Percentiles rank a stretch among this genome's conserved stretches.
Conservation (phyloP, 2,797 vertebrate species). For the Nyctalus aviator region DNA sequence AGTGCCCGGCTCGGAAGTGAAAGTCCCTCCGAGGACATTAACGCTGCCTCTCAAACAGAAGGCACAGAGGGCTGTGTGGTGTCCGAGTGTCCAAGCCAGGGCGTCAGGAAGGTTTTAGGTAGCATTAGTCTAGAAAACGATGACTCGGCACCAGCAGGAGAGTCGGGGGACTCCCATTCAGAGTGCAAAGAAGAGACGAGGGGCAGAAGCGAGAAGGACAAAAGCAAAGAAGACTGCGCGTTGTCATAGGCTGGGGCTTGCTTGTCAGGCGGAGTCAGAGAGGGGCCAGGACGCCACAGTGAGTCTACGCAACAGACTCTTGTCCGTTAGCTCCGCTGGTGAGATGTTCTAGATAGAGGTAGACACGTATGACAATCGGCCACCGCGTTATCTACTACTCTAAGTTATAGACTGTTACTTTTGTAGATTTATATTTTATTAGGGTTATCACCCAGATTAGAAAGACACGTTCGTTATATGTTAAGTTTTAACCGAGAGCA, state of each 20-base stretch:
- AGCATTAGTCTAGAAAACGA: constrained; percentile 48
- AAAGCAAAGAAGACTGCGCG: constrained; percentile 93
- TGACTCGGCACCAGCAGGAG: constrained; percentile 12
- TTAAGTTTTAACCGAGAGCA: neutral
- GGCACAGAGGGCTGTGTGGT: neutral
- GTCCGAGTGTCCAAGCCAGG: neutral
- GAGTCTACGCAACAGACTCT: neutral
- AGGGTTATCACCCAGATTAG: constrained; percentile 2
- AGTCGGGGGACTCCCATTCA: constrained; percentile 10
- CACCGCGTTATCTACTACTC: neutral
- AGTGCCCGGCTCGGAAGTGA: neutral
- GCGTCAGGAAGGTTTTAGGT: constrained; percentile 9
- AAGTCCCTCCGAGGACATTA: neutral
- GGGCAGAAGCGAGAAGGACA: constrained; percentile 87
- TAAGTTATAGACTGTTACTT: constrained; percentile 1
- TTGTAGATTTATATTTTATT: constrained; percentile 31
- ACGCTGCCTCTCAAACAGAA: neutral
- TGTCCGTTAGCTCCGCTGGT: neutral
- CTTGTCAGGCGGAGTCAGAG: neutral
- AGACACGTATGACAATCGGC: neutral
- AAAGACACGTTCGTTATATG: neutral
- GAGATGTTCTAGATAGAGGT: neutral
- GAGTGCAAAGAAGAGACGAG: constrained; percentile 81
- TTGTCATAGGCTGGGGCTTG: constrained; percentile 87
- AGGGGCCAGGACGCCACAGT: constrained; percentile 60